Conservation (phyloP, 2,797 vertebrate species). For the Sebastes matsubarae region DNA sequence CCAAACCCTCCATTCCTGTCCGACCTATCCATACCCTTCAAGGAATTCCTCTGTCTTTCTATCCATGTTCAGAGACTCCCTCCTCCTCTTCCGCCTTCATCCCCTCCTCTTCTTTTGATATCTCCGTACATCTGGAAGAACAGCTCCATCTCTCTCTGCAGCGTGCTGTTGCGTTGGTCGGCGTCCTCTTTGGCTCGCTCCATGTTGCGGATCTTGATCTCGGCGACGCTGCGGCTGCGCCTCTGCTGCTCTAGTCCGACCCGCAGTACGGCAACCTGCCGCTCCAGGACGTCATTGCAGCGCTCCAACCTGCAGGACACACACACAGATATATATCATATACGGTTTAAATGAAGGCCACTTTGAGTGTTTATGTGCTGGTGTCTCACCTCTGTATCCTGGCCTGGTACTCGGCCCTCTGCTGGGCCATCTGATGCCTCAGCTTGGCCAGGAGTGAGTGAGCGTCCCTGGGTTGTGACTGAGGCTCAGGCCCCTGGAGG, state of each 20-base stretch:
- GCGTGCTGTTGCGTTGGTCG: slow-evolving; percentile 76
- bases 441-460: slow-evolving; percentile 69
- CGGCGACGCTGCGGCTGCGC: slow-evolving; percentile 70
- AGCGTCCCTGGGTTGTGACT: slow-evolving; percentile 26
- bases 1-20: not conserved
- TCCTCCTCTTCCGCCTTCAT: not conserved
- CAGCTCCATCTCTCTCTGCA: slow-evolving; percentile 84
- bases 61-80: slow-evolving; percentile 70
- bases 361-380: not conserved
- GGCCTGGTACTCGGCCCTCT: slow-evolving; percentile 77
- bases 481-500: slow-evolving; percentile 33
- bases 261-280: slow-evolving; percentile 71
- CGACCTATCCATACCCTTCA: not conserved
- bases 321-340: not conserved
- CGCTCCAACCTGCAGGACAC: slow-evolving; percentile 80
- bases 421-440: slow-evolving; percentile 77
- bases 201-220: slow-evolving; percentile 81
- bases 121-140: slow-evolving; percentile 83
- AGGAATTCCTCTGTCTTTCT: not conserved
- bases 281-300: slow-evolving; percentile 77
- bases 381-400: slow-evolving; percentile 78
- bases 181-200: slow-evolving; percentile 81
- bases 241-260: slow-evolving; percentile 82
- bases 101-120: slow-evolving; percentile 46
- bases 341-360: not conserved